Evolutionary conservation across 1,140 invertebrate species (phyloP), one percentile per base, ranked within the genome.

Genomic region (Watersipora subatra): DNA sequence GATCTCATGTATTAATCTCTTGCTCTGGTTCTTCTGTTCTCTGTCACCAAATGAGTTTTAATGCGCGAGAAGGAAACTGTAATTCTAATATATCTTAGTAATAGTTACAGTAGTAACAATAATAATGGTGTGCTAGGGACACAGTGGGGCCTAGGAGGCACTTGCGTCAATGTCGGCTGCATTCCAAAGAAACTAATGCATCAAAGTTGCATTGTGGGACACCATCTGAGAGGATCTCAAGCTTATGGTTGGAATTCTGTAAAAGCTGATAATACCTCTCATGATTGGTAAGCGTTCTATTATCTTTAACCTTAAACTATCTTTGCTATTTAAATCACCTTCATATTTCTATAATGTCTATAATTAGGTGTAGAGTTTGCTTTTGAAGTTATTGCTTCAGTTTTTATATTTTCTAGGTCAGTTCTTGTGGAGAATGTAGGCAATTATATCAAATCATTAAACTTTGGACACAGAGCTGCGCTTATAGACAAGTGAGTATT

Each of bases 141-240:
- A 19, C 65, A 28, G 46, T 70, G 69, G 72, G 92, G 92, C 27
- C 82, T 95, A 1, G 92, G 93, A 68, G 93, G 93, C 62, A 97
- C 93, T 1, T 97, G 93, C 81, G 92, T 96, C 2, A 97, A 97
- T 82, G 93, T 97, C 15, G 93, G 93, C 29, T 96, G 93, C 77
- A 96, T 97, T 77, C 93, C 93, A 0, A 97, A 96, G 77, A 96
- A 96, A 76, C 78, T 97, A 46, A 94, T 96, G 90, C 93, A 97
- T 76, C 90, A 93, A 78, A 91, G 92, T 46, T 87, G 92, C 1
- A 76, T 94, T 2, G 79, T 73, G 0, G 92, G 92, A 67, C 89
- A 93, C 78, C 83, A 86, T 68, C 80, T 92, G 58, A 84, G 89
- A 85, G 89, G 92, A 83, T 85, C 90, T 0, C 81, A 83, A 58